Base-by-base conservation (phyloP, 2,797 vertebrate genomes). In the Arrhamphus sclerolepis region DNA sequence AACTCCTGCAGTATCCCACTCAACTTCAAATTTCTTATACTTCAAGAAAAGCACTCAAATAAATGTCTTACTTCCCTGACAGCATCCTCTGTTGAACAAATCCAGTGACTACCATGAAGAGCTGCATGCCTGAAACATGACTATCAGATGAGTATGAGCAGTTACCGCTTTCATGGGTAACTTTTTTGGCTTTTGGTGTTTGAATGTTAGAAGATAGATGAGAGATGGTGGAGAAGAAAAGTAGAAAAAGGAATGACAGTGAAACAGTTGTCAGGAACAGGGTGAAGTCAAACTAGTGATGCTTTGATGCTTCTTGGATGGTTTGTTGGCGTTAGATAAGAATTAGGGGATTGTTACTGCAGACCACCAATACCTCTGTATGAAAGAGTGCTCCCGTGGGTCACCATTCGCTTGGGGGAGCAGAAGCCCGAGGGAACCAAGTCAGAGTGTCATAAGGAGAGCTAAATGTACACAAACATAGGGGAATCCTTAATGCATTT, bases 401-500 rank as follows among this genome's bases (percentile, higher is more conserved):
- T 91, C 89, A 92, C 89, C 91, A 92, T 80, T 89, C 89, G 68
- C 78, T 76, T 41, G 88, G 91, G 44, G 87, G 91, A 75, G 89
- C 91, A 40, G 88, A 93, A 56, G 86, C 92, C 57, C 91, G 89
- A 52, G 93, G 89, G 71, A 91, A 93, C 70, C 83, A 88, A 69
- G 81, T 89, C 91, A 93, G 66, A 51, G 89, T 91, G 75, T 92
- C 85, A 71, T 89, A 89, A 56, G 91, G 89, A 58, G 90, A 83
- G 75, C 89, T 93, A 87, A 62, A 82, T 19, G 67, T 18, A 63
- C 5, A 64, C 26, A 72, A 6, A 64, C 29, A 72, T 11, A 64
- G 1, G 22, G 56, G 22, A 59, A 3, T 60, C 56, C 21, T 71
- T 67, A 49, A 59, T 24, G 31, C 31, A 67, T 42, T 28, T 57